phyloP scores from a whole-genome alignment of 2,888 invertebrate species.

The Leistus spinibarbis region DNA sequence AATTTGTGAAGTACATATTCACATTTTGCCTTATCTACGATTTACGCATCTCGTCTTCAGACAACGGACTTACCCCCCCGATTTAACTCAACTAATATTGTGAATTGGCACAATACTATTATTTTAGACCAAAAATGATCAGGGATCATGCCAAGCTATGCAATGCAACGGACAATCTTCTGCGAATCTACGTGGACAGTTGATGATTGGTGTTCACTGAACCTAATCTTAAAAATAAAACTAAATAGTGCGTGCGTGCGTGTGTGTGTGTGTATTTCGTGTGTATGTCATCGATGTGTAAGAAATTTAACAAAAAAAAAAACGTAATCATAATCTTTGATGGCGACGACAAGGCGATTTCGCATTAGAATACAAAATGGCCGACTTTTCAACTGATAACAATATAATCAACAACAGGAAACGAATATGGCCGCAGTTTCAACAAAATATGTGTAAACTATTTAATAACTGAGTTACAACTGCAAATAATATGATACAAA shows the following conservation, averaged over 20 bases:
- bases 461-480: no score
- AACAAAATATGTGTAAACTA: no score
- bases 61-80: conserved; percentile 16
- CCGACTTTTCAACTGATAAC: neutral
- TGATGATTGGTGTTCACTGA: conserved; percentile 10
- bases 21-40: conserved; percentile 34
- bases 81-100: neutral
- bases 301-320: conserved; percentile 9
- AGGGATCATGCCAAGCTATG: conserved; percentile 52
- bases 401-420: neutral
- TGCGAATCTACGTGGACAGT: conserved; percentile 24
- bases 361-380: neutral
- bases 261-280: conserved; percentile 53
- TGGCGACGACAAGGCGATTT: neutral
- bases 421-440: neutral
- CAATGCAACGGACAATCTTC: conserved; percentile 46
- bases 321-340: neutral
- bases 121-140: conserved; percentile 57
- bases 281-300: conserved; percentile 32
- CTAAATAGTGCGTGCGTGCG: conserved; percentile 52
- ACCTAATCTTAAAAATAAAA: conserved; percentile 43
- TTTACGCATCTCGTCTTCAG: conserved; percentile 19
- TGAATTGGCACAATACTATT: neutral
- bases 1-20: conserved; percentile 28
- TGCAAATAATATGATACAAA: no score